Base-by-base conservation (phyloP, 1,140 invertebrate genomes). In the Antheraea mylitta region DNA sequence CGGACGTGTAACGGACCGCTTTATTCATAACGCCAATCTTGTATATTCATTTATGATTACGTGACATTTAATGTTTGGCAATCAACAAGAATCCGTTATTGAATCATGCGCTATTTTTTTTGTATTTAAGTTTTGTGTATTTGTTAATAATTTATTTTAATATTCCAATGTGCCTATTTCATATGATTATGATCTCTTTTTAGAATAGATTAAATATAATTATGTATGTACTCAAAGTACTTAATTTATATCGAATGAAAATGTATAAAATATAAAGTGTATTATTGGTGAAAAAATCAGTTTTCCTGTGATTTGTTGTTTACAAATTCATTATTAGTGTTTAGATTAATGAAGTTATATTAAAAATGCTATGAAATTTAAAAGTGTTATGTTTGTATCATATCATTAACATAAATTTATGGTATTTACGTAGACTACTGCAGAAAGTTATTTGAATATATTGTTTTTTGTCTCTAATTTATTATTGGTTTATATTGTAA, bases 1-100 rank as follows among this genome's bases (percentile, higher is more conserved):
- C 67, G 72, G 78, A 80, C 80, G 78, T 74, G 58, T 74, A 69
- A 66, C 67, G 66, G 70, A 66, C 60, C 30, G 19, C 59, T 73
- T 19, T 19, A 19, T 30, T 30, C 22, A 30, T 30, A 30, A 30
- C 22, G 22, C 22, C 22, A 30, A 36, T 65, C 16, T 42, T 65
- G 42, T 65, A 13, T 53, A 53, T 53, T 63, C 22, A 22, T 30
- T 19, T 61, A 61, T 62, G 19, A 6, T 61, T 22, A 61, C 30
- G 19, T 63, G 30, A 63, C 18, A 37, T 16, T 30, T 16, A 36
- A 13, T 13, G 22, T 63, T n/a, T n/a, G 30, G 30, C 13, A 18
- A 18, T 63, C 22, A 16, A 62, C 19, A 7, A 63, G 7, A 30
- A 63, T 63, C 9, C 45, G 4, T n/a, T 53, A 53, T 22, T 37